Conservation (phyloP, 2,113 vertebrate genomes). For the Chaetodon trifascialis region DNA sequence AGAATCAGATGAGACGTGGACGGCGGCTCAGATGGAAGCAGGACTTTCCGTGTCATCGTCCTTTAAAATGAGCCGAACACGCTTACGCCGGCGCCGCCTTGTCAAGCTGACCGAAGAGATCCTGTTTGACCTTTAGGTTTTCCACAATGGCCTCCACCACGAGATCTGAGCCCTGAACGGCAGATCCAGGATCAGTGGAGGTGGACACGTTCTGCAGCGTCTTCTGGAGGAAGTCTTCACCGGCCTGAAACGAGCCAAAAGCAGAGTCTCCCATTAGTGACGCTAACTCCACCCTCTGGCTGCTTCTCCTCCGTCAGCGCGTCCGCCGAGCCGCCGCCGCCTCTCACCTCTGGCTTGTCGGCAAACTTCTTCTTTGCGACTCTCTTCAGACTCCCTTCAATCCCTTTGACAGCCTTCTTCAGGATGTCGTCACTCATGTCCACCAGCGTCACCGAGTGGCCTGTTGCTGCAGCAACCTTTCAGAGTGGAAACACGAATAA, state of each 20-base stretch:
- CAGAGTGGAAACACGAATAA: background rate
- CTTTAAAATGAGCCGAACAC: background rate
- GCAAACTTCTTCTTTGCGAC: conserved; percentile 96
- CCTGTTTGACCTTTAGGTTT: conserved; percentile 91
- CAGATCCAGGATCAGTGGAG: conserved; percentile 87
- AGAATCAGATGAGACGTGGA: background rate
- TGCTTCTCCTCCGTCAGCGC: no score
- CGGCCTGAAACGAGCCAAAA: conserved; percentile 83
- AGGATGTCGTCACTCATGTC: conserved; percentile 94
- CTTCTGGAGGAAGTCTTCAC: conserved; percentile 89
- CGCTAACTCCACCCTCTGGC: background rate
- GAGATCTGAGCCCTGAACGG: conserved; percentile 89
- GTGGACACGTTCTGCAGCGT: conserved; percentile 88
- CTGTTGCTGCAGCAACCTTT: conserved; percentile 93
- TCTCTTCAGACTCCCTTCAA: conserved; percentile 92
- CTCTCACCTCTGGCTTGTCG: conserved; percentile 91
- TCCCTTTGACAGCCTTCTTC: conserved; percentile 89
- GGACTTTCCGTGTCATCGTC: background rate
- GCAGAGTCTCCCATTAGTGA: background rate
- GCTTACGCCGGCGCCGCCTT: conserved; percentile 93
- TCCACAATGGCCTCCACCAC: conserved; percentile 97
- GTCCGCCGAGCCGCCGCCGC: background rate
- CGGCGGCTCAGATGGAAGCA: no score
- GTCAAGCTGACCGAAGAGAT: conserved; percentile 92
- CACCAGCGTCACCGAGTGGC: conserved; percentile 94